Evolutionary conservation across 2,888 invertebrate species (phyloP).

Genomic region (Hemicrepidius hirtus): DNA sequence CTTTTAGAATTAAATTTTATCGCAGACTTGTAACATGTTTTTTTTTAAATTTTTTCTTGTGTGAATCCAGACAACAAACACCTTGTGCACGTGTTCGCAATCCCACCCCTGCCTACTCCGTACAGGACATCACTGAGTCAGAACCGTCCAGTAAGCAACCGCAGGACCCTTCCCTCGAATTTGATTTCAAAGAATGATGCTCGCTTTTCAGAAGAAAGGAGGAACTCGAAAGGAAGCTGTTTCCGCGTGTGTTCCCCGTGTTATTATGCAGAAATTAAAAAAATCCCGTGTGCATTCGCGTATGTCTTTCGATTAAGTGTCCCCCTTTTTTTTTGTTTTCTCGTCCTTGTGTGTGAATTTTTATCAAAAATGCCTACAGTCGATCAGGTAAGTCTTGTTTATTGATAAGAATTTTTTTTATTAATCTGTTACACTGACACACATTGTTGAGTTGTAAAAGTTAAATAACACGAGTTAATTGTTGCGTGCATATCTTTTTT

Average conservation of each 20-base stretch:
- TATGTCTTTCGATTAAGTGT: conserved; percentile 24
- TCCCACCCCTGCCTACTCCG: conserved; percentile 1
- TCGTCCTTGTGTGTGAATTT: conserved; percentile 1
- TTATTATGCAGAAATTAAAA: conserved; percentile 25
- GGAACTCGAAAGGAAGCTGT: conserved; percentile 7
- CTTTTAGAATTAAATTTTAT: no score
- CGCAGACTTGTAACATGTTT: no score
- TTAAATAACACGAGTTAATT: conserved; percentile 47
- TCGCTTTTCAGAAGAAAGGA: conserved; percentile 22
- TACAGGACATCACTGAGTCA: conserved; percentile 12
- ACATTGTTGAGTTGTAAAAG: conserved; percentile 39
- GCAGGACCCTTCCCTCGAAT: conserved; percentile 24
- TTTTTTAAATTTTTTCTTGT: no score
- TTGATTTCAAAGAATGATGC: conserved; percentile 4
- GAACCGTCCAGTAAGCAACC: conserved; percentile 16
- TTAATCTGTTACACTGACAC: conserved; percentile 34
- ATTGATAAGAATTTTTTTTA: not conserved
- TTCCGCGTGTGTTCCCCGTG: conserved; percentile 1
- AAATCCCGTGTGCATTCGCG: conserved; percentile 19
- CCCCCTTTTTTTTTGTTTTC: not conserved
- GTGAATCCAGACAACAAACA: conserved; percentile 9
- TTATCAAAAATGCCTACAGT: conserved; percentile 11
- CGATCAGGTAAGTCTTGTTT: conserved; percentile 29
- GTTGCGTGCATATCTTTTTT: conserved; percentile 38
- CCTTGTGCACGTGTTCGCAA: conserved; percentile 28